Evolutionary conservation across 2,113 vertebrate genomes (phyloP).

Genomic region (Propithecus coquereli): DNA sequence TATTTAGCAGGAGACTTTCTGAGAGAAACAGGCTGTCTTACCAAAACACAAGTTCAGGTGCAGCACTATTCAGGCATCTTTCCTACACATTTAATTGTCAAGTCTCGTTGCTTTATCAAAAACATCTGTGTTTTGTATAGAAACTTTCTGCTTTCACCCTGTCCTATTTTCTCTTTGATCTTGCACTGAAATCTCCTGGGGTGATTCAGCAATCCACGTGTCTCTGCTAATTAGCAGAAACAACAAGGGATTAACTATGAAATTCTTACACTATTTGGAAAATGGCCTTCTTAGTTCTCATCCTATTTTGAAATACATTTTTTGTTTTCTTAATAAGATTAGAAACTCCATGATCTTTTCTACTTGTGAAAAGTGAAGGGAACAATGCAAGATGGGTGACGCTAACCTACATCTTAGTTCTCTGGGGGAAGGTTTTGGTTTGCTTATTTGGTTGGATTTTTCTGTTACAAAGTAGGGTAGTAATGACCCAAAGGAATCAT

Average conservation of each 20-base stretch:
- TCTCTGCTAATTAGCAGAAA: slow-evolving; percentile 69
- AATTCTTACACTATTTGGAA: slow-evolving; percentile 61
- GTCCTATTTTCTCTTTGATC: slow-evolving; percentile 65
- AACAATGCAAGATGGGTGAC: slow-evolving; percentile 7
- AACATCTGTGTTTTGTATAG: slow-evolving; percentile 36
- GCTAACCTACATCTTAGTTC: slow-evolving; percentile 38
- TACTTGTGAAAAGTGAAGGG: slow-evolving; percentile 43
- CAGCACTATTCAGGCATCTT: background rate
- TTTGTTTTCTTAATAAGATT: slow-evolving; percentile 52
- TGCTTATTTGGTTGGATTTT: slow-evolving; percentile 44
- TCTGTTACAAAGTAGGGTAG: slow-evolving; percentile 42
- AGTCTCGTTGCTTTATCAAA: background rate
- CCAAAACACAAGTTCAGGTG: background rate
- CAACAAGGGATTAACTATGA: slow-evolving; percentile 63
- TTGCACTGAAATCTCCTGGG: slow-evolving; percentile 56
- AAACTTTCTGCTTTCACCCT: slow-evolving; percentile 36
- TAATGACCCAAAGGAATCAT: background rate
- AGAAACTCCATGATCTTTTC: slow-evolving; percentile 25
- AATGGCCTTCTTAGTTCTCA: slow-evolving; percentile 55
- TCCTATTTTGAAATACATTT: slow-evolving; percentile 50
- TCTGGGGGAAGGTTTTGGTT: background rate
- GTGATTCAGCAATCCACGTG: slow-evolving; percentile 42
- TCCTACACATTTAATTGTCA: background rate
- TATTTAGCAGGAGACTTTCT: slow-evolving; percentile 1
- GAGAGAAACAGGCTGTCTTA: background rate